These are phyloP conservation scores for Microcebus lehilahytsara DNA, from an alignment of 2,113 vertebrate genomes.

Conservation along the genomic window DNA sequence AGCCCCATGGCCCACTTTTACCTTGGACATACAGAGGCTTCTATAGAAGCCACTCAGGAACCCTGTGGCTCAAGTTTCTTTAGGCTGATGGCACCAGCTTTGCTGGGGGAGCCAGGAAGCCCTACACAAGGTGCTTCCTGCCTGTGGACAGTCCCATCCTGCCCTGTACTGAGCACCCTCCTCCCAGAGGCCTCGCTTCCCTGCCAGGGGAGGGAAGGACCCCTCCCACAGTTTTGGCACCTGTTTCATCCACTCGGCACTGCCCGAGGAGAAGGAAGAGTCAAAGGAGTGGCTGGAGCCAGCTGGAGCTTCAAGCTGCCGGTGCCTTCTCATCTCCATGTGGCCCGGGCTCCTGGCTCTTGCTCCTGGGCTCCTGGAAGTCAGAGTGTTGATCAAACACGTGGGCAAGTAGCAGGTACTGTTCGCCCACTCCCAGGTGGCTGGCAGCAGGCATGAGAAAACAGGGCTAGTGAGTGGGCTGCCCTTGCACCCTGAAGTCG, in stretches of 20 bases:
- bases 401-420: neutral
- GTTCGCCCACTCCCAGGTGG: neutral
- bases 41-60: neutral
- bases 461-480: constrained; percentile 69
- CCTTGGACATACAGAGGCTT: neutral
- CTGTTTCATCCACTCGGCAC: neutral
- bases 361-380: constrained; percentile 22
- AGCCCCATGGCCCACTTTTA: neutral
- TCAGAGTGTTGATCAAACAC: neutral
- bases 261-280: neutral
- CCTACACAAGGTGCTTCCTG: neutral
- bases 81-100: neutral
- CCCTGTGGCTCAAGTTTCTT: neutral
- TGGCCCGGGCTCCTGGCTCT: neutral
- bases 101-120: neutral
- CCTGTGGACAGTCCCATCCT: neutral
- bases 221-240: neutral
- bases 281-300: neutral
- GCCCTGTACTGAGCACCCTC: neutral
- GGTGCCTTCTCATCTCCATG: neutral
- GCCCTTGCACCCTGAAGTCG: constrained; percentile 95
- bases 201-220: too few species aligned
- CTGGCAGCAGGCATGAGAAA: neutral
- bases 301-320: neutral
- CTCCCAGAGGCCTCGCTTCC: neutral